Base-by-base conservation (phyloP, 1,140 invertebrate species). In the Drosophila sp. region DNA sequence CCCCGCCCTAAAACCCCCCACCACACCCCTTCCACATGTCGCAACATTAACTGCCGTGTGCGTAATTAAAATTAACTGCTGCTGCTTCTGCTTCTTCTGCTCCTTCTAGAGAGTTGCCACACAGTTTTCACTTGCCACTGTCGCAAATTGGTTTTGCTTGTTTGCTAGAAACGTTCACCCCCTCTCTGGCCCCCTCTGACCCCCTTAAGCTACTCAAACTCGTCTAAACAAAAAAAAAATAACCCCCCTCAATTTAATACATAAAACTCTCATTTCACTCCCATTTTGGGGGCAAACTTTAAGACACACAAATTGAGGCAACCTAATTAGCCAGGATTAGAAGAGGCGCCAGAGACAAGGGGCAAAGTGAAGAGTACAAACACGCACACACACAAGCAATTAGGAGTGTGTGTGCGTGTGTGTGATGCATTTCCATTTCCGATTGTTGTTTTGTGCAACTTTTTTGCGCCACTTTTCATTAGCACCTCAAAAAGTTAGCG, bases 51-150 rank as follows among this genome's bases (percentile, higher is more conserved):
- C 72, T 66, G 80, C 66, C 72, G 67, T 76, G 76, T 87, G 83
- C 76, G 83, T 86, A 89, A 89, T 87, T 87, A 87, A 87, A 89
- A 87, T 89, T 89, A 87, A 87, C 84, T 87, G 83, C 70, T 76
- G 64, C 74, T 76, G 50, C 72, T 73, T 64, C 67, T 64, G 41
- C 61, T 38, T 10, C 35, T 11, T 11, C 10, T 38, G 11, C 8
- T 11, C 44, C 65, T 57, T 55, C 23, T 60, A 32, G n/a, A 44
- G n/a, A 38, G 66, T 6, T 70, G 66, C 41, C 72, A 44, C 69
- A 35, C 61, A 58, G 47, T 47, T 47, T 62, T 66, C 23, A 50
- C 23, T 50, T 55, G 64, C 27, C 67, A 63, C 67, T 75, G 70
- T 60, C 67, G 75, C 83, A 86, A 86, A 86, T 86, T 86, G 83